A percentile compares a stretch with the other conserved stretches of the same genome.
Conservation (phyloP, 1,140 invertebrate species). For the Lanistes nyassanus region DNA sequence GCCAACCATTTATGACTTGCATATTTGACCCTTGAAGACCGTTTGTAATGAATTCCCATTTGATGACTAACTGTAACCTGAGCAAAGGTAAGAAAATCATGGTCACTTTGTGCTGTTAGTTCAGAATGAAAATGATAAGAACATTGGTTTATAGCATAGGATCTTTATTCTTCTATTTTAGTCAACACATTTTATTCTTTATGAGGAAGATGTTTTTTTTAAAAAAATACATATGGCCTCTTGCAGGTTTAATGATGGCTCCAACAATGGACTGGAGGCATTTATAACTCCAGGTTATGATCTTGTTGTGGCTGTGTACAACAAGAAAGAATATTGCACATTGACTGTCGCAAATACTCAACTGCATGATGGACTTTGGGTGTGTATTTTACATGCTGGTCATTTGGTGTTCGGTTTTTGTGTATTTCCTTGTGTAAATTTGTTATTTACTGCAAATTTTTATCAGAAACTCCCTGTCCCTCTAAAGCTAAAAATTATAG, state of each 20-base stretch:
- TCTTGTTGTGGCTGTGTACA: slow-evolving; percentile 72
- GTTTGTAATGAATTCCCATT: no score
- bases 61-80: no score
- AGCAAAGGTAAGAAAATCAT: no score
- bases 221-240: not conserved
- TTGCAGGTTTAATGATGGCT: slow-evolving; percentile 21
- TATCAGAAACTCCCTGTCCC: no score
- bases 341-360: slow-evolving; percentile 69
- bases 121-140: no score
- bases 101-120: no score
- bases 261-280: slow-evolving; percentile 72
- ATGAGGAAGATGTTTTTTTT: not conserved
- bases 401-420: not conserved
- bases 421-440: not conserved
- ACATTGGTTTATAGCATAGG: no score
- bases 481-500: not conserved
- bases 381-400: slow-evolving; percentile 30
- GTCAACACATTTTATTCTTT: not conserved
- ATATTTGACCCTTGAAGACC: no score
- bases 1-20: no score
- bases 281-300: slow-evolving; percentile 71
- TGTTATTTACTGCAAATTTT: no score
- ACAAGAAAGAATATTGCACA: slow-evolving; percentile 72
- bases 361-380: slow-evolving; percentile 72
- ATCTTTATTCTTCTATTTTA: no score